These are phyloP conservation scores for Percopsis omiscomaycus DNA, from an alignment of 2,797 vertebrate genomes.

Conservation along the genomic window DNA sequence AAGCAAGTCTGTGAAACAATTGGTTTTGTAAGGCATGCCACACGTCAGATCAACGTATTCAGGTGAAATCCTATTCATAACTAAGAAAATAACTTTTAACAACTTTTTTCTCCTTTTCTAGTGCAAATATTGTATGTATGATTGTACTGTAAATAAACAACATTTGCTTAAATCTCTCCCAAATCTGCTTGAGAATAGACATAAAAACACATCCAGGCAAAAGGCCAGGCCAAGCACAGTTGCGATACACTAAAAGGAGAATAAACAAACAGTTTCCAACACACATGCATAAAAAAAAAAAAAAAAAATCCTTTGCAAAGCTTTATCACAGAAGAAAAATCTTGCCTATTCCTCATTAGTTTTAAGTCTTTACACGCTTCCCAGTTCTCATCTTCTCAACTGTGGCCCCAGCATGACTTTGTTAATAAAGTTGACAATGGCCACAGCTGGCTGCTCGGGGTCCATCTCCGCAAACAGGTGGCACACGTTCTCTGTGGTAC, in stretches of 20 bases:
- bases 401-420: slow-evolving; percentile 92
- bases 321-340: slow-evolving; percentile 2
- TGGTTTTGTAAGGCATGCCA: slow-evolving; percentile 19
- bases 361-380: slow-evolving; percentile 3
- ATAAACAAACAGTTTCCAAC: slow-evolving; percentile 1
- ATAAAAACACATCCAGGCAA: slow-evolving; percentile 18
- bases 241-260: neutral
- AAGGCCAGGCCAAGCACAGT: slow-evolving; percentile 6
- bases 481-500: slow-evolving; percentile 85
- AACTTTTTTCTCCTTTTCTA: neutral
- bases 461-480: slow-evolving; percentile 93
- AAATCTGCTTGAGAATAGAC: slow-evolving; percentile 7
- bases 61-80: too few relatives aligned
- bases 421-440: slow-evolving; percentile 94
- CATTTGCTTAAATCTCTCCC: slow-evolving; percentile 23
- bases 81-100: neutral
- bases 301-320: slow-evolving; percentile 27
- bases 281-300: slow-evolving; percentile 2
- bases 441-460: slow-evolving; percentile 88
- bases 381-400: slow-evolving; percentile 67
- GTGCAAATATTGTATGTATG: slow-evolving; percentile 2
- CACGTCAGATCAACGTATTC: slow-evolving; percentile 7
- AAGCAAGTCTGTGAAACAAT: slow-evolving; percentile 6
- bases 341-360: slow-evolving; percentile 10
- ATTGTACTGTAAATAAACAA: slow-evolving; percentile 3